phyloP scores from a whole-genome alignment of 2,888 invertebrate species.

The Brachyptera putata region DNA sequence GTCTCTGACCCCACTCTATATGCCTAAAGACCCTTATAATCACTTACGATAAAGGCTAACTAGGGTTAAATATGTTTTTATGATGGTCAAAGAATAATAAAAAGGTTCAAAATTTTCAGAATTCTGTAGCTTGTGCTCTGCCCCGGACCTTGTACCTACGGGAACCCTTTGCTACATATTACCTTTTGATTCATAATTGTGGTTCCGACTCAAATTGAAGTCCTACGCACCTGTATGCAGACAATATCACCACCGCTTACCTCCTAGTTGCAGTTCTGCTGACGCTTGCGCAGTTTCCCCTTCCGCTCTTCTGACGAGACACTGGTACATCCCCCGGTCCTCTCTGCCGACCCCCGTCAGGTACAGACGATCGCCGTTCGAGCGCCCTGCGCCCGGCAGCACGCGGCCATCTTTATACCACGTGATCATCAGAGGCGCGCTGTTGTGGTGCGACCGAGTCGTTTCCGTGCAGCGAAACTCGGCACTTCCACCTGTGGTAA shows the following conservation, averaged over 20 bases:
- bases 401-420: slow-evolving; percentile 54
- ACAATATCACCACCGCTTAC: slow-evolving; percentile 48
- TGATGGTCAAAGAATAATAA: too few species aligned
- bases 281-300: slow-evolving; percentile 73
- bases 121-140: too few species aligned
- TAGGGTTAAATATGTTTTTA: too few species aligned
- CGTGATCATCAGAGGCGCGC: slow-evolving; percentile 22
- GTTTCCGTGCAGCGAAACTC: slow-evolving; percentile 62
- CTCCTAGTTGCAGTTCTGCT: slow-evolving; percentile 67
- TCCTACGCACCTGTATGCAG: neutral
- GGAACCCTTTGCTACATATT: too few species aligned
- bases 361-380: slow-evolving; percentile 58
- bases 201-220: neutral
- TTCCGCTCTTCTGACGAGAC: slow-evolving; percentile 64
- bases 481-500: slow-evolving; percentile 57
- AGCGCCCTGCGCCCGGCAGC: slow-evolving; percentile 61
- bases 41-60: too few species aligned
- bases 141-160: too few species aligned
- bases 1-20: too few species aligned
- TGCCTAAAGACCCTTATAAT: too few species aligned
- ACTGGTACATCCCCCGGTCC: slow-evolving; percentile 74
- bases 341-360: slow-evolving; percentile 65
- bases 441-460: neutral
- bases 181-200: too few species aligned
- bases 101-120: too few species aligned